Percentiles rank a stretch among this genome's conserved stretches.
phyloP scores from a whole-genome alignment of 2,113 vertebrate genomes.

The Mystacornis crossleyi region DNA sequence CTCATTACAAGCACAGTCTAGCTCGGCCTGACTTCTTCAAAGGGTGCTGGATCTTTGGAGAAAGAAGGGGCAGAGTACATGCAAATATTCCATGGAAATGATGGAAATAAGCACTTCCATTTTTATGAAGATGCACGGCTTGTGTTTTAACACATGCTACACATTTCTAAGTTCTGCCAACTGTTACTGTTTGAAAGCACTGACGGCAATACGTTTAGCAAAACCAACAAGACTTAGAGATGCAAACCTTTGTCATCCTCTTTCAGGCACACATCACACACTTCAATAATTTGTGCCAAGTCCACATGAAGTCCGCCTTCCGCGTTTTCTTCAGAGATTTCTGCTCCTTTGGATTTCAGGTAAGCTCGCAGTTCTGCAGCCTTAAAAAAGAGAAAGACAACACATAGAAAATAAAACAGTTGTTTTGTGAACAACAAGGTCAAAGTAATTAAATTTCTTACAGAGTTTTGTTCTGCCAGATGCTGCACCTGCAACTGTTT shows the following conservation, averaged over 20 bases:
- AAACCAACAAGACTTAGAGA: background rate
- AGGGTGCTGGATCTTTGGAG: background rate
- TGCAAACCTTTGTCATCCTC: slow-evolving; percentile 95
- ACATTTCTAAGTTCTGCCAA: background rate
- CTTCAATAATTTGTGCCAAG: slow-evolving; percentile 96
- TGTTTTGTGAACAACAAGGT: background rate
- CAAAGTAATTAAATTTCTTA: background rate
- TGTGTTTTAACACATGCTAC: background rate
- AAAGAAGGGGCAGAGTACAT: background rate
- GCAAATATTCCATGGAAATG: background rate
- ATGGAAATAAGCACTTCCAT: background rate
- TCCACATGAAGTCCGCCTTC: slow-evolving; percentile 94
- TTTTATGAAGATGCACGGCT: fast-evolving
- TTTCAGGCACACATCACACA: slow-evolving; percentile 92
- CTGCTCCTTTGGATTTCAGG: slow-evolving; percentile 93
- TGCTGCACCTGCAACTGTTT: background rate
- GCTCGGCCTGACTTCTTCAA: background rate
- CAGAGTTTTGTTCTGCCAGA: background rate
- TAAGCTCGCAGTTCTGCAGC: slow-evolving; percentile 93
- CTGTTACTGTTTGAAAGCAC: background rate
- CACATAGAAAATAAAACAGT: background rate
- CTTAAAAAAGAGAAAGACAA: slow-evolving; percentile 56
- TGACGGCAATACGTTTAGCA: fast-evolving
- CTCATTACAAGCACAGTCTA: background rate
- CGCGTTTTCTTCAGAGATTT: slow-evolving; percentile 95